Conservation (phyloP, 2,888 invertebrate genomes). For the Drosophila stalkeri region DNA sequence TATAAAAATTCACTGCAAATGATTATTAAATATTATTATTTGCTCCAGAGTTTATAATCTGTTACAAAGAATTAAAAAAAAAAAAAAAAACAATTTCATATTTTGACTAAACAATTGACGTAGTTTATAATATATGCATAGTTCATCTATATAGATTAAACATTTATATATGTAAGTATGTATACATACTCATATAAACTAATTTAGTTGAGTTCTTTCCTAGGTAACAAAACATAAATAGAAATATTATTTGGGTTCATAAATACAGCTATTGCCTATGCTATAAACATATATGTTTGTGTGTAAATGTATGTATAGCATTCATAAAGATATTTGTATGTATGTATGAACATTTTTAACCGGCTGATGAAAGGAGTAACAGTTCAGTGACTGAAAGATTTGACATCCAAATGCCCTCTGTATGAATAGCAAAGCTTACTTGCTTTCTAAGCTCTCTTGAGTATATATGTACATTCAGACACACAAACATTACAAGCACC, state of each 20-base stretch:
- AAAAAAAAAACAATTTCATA: slow-evolving; percentile 1
- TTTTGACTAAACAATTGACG: slow-evolving; percentile 4
- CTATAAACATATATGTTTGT: neutral
- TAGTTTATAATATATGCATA: slow-evolving; percentile 11
- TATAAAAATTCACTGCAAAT: neutral
- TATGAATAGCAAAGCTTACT: neutral
- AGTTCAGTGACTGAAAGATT: slow-evolving; percentile 9
- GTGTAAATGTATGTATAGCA: neutral
- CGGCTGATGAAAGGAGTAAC: neutral
- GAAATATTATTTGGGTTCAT: neutral
- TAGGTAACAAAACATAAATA: slow-evolving; percentile 1
- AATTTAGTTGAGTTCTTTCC: neutral
- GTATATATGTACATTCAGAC: slow-evolving; percentile 6
- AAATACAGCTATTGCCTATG: neutral
- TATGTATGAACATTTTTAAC: neutral
- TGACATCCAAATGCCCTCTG: slow-evolving; percentile 79
- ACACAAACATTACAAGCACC: neutral
- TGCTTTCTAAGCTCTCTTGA: slow-evolving; percentile 6
- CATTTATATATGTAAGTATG: neutral
- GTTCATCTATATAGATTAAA: slow-evolving; percentile 3
- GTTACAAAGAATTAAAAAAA: neutral
- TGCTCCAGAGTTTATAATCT: slow-evolving; percentile 17
- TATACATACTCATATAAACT: neutral
- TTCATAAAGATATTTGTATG: neutral
- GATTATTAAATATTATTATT: slow-evolving; percentile 4